These are phyloP conservation scores for Halcyon smyrnensis DNA, from an alignment of 2,797 vertebrate genomes.

Conservation along the genomic window DNA sequence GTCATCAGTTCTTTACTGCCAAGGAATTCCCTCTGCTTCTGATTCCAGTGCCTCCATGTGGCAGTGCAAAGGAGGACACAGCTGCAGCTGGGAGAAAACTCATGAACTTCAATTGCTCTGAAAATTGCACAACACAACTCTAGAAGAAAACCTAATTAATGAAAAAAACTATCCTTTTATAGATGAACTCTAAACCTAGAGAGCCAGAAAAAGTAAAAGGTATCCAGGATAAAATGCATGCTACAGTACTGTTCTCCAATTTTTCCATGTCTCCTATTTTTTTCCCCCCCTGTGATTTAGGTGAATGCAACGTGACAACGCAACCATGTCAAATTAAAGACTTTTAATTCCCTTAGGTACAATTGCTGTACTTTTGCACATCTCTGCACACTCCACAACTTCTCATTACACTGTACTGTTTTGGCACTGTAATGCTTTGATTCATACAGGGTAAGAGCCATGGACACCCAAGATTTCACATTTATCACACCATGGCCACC, in stretches of 20 bases:
- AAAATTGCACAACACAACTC: not conserved
- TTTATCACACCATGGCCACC: not conserved
- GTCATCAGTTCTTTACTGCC: not conserved
- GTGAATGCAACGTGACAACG: not conserved
- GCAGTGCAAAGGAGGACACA: not conserved
- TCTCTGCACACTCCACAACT: not conserved
- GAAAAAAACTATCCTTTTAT: not conserved
- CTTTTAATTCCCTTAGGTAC: not conserved
- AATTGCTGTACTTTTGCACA: not conserved
- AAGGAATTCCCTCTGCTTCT: not conserved
- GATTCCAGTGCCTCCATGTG: not conserved
- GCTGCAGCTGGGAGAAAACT: conserved; percentile 10
- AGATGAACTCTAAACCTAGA: not conserved
- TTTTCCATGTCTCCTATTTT: not conserved
- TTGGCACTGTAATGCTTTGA: not conserved
- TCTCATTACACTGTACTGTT: not conserved
- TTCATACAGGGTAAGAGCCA: not conserved
- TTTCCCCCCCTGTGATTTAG: not conserved
- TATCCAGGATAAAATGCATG: not conserved
- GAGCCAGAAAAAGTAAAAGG: not conserved
- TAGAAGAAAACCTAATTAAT: conserved; percentile 15
- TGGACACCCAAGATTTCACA: not conserved
- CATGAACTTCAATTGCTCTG: conserved; percentile 32
- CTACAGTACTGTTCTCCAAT: not conserved
- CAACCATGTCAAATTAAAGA: not conserved